These are phyloP conservation scores for Chloroclysta siterata DNA, from an alignment of 2,888 invertebrate species.

Conservation along the genomic window DNA sequence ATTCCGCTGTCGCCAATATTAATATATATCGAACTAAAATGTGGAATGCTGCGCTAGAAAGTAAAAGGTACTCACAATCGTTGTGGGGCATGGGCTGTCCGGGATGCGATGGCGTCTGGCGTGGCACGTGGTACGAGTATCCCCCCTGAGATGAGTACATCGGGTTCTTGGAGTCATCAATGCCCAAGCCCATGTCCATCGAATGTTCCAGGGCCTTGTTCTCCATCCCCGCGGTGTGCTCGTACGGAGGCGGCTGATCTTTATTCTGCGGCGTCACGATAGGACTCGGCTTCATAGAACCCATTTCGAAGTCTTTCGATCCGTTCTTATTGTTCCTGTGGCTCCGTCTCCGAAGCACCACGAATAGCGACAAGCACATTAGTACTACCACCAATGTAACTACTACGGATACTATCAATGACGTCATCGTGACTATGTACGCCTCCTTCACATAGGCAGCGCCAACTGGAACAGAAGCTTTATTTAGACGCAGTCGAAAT, in stretches of 20 bases:
- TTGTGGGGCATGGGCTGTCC: conserved; percentile 89
- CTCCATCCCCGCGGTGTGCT: conserved; percentile 93
- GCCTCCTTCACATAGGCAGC: conserved; percentile 92
- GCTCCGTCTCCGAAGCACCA: conserved; percentile 94
- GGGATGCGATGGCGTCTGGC: conserved; percentile 86
- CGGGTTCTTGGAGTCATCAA: conserved; percentile 94
- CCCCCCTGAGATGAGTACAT: conserved; percentile 94
- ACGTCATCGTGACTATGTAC: conserved; percentile 90
- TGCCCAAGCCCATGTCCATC: conserved; percentile 91
- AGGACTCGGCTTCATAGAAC: conserved; percentile 90
- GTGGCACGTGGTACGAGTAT: conserved; percentile 93
- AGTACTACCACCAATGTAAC: conserved; percentile 86
- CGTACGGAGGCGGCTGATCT: conserved; percentile 95
- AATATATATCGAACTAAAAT: too few species aligned
- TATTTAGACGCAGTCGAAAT: neutral
- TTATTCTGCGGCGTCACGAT: conserved; percentile 94
- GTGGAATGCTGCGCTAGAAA: neutral
- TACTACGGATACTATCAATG: conserved; percentile 84
- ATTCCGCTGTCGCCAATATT: too few species aligned
- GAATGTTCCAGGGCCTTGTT: conserved; percentile 96
- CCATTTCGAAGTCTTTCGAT: conserved; percentile 96
- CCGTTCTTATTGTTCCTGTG: conserved; percentile 92
- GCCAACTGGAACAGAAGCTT: conserved; percentile 86
- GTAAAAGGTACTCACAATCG: conserved; percentile 88
- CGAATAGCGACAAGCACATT: conserved; percentile 89